phyloP scores from a whole-genome alignment of 2,797 vertebrate genomes.

The Typhlichthys subterraneus region DNA sequence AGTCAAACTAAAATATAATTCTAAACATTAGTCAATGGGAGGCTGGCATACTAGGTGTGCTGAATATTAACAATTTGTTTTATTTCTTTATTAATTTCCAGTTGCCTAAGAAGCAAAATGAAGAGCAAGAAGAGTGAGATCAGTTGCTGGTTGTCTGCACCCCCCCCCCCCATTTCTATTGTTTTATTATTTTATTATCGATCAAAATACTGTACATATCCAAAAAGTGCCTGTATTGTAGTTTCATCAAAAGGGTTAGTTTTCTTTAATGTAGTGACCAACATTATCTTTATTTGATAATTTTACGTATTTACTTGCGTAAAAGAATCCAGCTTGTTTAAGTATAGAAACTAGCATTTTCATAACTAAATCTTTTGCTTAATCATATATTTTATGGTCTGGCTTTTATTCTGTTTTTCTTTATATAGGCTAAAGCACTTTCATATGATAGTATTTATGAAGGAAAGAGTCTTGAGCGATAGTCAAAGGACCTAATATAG shows the following conservation, averaged over 20 bases:
- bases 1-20: too few species aligned
- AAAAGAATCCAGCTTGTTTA: background rate
- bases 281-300: background rate
- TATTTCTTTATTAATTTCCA: conserved; percentile 33
- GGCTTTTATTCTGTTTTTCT: conserved; percentile 5
- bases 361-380: too few species aligned
- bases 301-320: too few species aligned
- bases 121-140: conserved; percentile 75
- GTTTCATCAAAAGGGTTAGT: background rate
- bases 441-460: conserved; percentile 56
- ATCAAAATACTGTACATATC: conserved; percentile 40
- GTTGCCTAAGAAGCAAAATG: conserved; percentile 79
- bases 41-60: background rate
- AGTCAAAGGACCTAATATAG: conserved; percentile 23
- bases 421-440: conserved; percentile 58
- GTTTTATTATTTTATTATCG: conserved; percentile 55
- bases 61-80: conserved; percentile 7
- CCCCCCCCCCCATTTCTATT: conserved; percentile 42
- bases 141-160: background rate
- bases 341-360: background rate
- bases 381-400: conserved; percentile 14
- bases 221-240: conserved; percentile 66
- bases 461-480: conserved; percentile 55
- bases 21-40: background rate
- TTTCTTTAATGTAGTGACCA: background rate